A percentile compares a stretch with the other conserved stretches of the same genome.
Evolutionary conservation across 2,113 vertebrate genomes (phyloP).

Genomic region (Piaya cayana): DNA sequence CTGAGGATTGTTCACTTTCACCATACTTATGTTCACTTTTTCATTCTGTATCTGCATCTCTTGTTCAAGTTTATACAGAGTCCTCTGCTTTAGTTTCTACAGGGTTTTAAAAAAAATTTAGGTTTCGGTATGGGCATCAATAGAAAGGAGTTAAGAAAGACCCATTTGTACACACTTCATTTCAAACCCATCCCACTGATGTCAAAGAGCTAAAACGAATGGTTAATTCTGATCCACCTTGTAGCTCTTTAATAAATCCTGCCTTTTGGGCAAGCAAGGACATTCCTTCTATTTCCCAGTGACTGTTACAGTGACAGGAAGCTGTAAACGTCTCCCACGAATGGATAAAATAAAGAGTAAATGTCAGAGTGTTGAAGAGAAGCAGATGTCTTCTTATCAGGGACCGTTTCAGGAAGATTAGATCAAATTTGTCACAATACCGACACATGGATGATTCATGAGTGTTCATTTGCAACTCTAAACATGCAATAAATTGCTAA

Average conservation of each 20-base stretch:
- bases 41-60: neutral
- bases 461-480: neutral
- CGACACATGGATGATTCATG: slow-evolving; percentile 22
- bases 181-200: neutral
- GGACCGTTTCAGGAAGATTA: slow-evolving; percentile 11
- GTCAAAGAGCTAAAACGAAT: neutral
- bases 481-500: neutral
- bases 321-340: slow-evolving; percentile 11
- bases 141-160: neutral
- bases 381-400: slow-evolving; percentile 41
- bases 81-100: neutral
- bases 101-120: neutral
- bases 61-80: neutral
- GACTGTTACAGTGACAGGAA: neutral
- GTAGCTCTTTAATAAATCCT: neutral
- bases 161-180: neutral
- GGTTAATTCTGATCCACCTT: neutral
- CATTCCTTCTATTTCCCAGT: slow-evolving; percentile 14
- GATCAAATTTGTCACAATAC: slow-evolving; percentile 10
- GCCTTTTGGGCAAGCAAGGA: neutral
- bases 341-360: slow-evolving; percentile 32
- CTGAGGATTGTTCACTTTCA: neutral
- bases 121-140: neutral
- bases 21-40: neutral
- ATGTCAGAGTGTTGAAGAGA: neutral